phyloP scores from a whole-genome alignment of 2,113 vertebrate genomes.

The Mustela nigripes region DNA sequence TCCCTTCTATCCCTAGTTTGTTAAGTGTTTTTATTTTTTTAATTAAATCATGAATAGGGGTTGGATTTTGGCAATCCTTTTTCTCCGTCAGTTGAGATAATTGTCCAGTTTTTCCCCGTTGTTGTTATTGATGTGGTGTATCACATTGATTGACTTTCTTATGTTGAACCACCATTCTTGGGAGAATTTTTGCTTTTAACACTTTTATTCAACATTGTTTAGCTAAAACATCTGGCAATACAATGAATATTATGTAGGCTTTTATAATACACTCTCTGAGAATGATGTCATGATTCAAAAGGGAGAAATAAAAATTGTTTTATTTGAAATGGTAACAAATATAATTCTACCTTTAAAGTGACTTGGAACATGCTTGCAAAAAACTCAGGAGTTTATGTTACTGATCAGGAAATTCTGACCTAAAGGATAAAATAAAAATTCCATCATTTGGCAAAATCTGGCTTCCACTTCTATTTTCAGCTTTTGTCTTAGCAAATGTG shows the following conservation, averaged over 20 bases:
- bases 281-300: neutral
- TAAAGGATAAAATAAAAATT: conserved; percentile 23
- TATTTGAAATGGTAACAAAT: conserved; percentile 53
- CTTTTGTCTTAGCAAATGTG: neutral
- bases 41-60: neutral
- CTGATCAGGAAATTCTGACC: neutral
- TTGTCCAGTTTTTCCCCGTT: neutral
- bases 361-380: neutral
- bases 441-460: neutral
- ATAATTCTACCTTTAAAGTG: conserved; percentile 18
- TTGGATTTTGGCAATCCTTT: neutral
- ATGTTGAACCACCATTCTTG: neutral
- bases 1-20: neutral
- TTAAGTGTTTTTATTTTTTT: neutral
- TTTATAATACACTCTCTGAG: neutral
- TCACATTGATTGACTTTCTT: neutral
- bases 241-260: neutral
- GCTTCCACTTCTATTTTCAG: neutral
- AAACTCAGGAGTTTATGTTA: neutral
- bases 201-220: neutral
- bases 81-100: neutral
- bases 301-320: conserved; percentile 20
- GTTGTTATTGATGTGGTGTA: neutral
- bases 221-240: neutral
- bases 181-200: neutral